Conservation (phyloP, 2,113 vertebrate genomes). For the Myotis davidii region DNA sequence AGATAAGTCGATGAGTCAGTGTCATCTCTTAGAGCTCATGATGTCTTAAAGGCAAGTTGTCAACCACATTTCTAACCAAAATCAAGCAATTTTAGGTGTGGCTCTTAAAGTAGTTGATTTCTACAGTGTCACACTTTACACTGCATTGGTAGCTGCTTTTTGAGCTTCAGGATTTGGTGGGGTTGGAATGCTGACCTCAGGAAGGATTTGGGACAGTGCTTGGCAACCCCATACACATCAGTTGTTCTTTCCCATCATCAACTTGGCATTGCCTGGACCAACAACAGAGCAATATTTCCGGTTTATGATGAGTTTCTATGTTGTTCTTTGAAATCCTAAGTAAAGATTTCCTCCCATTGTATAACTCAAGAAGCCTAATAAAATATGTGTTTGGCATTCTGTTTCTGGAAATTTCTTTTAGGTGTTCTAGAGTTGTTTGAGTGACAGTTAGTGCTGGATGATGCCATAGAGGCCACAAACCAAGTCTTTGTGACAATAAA, state of each 20-base stretch:
- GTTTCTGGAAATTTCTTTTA: constrained; percentile 26
- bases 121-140: not conserved
- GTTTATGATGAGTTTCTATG: constrained; percentile 54
- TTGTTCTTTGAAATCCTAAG: constrained; percentile 45
- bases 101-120: not conserved
- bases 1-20: not conserved
- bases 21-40: not conserved
- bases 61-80: not conserved
- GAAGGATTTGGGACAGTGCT: constrained; percentile 1
- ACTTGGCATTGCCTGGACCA: not conserved
- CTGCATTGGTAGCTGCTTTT: not conserved
- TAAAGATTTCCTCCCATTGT: constrained; percentile 69
- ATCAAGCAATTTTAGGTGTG: not conserved
- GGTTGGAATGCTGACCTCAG: not conserved
- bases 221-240: not conserved
- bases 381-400: not conserved
- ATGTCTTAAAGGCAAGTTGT: not conserved
- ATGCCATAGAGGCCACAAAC: not conserved
- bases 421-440: not conserved
- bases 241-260: constrained; percentile 51
- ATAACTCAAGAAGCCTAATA: constrained; percentile 19
- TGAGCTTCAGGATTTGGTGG: not conserved
- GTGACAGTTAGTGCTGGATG: not conserved
- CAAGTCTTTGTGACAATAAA: not conserved
- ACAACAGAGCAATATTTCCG: constrained; percentile 1